These are phyloP conservation scores for Heteromormyrus szaboi DNA, from an alignment of 2,797 vertebrate species.

Conservation along the genomic window DNA sequence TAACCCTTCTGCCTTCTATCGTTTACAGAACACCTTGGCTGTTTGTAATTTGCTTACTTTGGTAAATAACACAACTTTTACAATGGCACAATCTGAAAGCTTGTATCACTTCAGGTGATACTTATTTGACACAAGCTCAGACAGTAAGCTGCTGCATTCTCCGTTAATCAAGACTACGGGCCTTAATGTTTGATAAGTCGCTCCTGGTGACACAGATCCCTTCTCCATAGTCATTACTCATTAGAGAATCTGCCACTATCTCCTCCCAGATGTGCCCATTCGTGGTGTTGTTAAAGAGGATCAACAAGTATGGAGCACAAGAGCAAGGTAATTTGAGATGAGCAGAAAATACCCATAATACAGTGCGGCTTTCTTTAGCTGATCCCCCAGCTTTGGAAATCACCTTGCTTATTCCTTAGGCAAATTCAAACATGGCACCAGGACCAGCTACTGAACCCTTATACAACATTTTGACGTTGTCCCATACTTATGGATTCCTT, in stretches of 20 bases:
- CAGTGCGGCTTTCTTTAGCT: neutral
- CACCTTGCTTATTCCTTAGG: neutral
- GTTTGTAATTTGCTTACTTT: neutral
- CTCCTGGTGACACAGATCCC: neutral
- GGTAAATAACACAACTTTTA: neutral
- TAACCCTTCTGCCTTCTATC: neutral
- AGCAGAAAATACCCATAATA: neutral
- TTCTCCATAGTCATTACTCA: neutral
- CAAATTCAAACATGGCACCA: neutral
- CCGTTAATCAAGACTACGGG: neutral
- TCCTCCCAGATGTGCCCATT: neutral
- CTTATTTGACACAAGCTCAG: neutral
- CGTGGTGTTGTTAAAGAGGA: neutral
- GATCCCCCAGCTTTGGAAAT: neutral
- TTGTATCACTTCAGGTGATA: neutral
- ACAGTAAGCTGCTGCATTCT: neutral
- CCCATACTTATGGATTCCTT: neutral
- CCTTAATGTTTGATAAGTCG: neutral
- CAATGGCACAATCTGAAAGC: neutral
- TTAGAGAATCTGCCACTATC: neutral
- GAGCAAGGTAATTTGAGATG: neutral
- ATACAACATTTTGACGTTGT: neutral
- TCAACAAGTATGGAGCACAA: neutral
- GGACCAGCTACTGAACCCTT: neutral
- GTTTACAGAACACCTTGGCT: neutral